Conservation (phyloP, 2,113 vertebrate genomes). For the Leptobrachium ailaonicum region DNA sequence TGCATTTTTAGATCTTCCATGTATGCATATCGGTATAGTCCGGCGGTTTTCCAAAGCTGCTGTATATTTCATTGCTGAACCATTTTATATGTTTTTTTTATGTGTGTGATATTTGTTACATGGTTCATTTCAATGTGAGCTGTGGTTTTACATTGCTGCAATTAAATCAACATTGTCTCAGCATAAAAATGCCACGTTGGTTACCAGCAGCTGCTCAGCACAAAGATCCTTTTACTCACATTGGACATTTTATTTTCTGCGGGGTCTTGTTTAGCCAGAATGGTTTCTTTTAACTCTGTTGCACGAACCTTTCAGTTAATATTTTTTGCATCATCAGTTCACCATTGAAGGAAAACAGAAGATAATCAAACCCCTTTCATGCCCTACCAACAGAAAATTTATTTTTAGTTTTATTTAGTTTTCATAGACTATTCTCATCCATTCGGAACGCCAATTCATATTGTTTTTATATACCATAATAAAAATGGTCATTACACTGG, state of each 20-base stretch:
- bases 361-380: no score
- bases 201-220: slow-evolving; percentile 33
- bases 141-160: slow-evolving; percentile 35
- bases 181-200: slow-evolving; percentile 11
- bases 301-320: background rate
- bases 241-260: slow-evolving; percentile 33
- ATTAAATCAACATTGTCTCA: slow-evolving; percentile 46
- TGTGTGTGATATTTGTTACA: slow-evolving; percentile 28
- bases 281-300: slow-evolving; percentile 1
- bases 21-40: background rate
- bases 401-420: no score
- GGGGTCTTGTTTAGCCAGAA: slow-evolving; percentile 30
- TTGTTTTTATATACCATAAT: no score
- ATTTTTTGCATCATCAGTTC: no score
- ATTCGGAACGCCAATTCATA: no score
- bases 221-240: slow-evolving; percentile 36
- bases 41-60: slow-evolving; percentile 10
- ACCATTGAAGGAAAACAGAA: no score
- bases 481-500: no score
- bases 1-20: background rate
- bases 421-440: no score
- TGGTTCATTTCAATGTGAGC: slow-evolving; percentile 25
- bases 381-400: no score
- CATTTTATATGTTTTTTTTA: background rate
- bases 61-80: background rate